phyloP scores from a whole-genome alignment of 2,113 vertebrate genomes.

The Butastur rufipennis region DNA sequence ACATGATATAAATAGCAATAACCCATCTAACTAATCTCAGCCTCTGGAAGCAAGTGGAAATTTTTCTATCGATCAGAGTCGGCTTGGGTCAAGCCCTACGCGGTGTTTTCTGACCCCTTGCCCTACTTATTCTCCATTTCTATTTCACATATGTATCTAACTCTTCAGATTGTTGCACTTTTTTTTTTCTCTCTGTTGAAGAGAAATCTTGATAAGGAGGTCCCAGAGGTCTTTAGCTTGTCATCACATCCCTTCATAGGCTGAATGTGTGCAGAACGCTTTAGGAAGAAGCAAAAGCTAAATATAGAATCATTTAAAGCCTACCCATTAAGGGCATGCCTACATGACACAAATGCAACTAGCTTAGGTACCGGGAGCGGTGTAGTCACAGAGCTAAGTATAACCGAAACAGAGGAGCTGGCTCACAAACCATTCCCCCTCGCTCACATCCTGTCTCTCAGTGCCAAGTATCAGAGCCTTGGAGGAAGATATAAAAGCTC shows the following conservation, averaged over 20 bases:
- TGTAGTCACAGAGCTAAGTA: constrained; percentile 28
- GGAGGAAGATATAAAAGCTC: constrained; percentile 9
- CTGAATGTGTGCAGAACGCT: not conserved
- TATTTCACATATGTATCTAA: not conserved
- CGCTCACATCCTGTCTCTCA: constrained; percentile 19
- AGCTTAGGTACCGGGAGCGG: not conserved
- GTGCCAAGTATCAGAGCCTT: constrained; percentile 17
- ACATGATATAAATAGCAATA: constrained; percentile 32
- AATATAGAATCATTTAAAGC: constrained; percentile 44
- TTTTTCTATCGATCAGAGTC: constrained; percentile 1
- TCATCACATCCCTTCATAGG: not conserved
- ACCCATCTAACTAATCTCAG: constrained; percentile 20
- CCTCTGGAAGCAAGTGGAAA: constrained; percentile 39
- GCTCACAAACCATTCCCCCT: not conserved
- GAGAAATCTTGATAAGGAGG: constrained; percentile 17
- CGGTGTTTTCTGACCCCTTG: constrained; percentile 24
- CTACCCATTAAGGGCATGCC: constrained; percentile 51
- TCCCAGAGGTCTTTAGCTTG: constrained; percentile 3
- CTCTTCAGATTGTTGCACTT: not conserved
- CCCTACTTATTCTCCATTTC: constrained; percentile 8
- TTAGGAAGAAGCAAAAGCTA: constrained; percentile 39
- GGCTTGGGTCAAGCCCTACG: not conserved
- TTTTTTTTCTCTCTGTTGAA: not conserved
- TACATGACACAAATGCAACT: constrained; percentile 1
- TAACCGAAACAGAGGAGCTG: constrained; percentile 32